Evolutionary conservation across 2,888 invertebrate genomes (phyloP), one percentile per base, ranked within the genome.

Genomic region (Lycocerus yunnanus): DNA sequence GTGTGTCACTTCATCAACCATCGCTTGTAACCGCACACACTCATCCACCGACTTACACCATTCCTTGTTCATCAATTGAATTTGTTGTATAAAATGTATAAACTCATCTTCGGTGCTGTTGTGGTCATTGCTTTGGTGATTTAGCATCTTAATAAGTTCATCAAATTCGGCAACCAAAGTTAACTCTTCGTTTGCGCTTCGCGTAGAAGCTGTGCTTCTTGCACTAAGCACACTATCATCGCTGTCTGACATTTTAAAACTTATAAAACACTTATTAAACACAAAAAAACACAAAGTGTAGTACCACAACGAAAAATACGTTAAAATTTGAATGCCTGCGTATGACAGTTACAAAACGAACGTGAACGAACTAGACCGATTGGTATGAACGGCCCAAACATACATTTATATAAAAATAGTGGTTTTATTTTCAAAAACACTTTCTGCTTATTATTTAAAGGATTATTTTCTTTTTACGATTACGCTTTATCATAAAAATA

Each of bases 21-120:
- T 91, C 0, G 90, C 88, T 81, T 94, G 93, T 15, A 96, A 88
- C 0, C 94, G 89, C 60, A 89, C 88, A n/a, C 93, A 91, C 83
- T 96, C 96, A 8, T 91, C 89, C 43, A 93, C 92, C 0, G 93
- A 90, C 1, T 90, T 89, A 0, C 91, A 86, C 91, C 93, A 94
- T 81, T 93, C 92, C 15, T 89, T 87, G 5, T 93, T 89, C 79
- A 93, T 91, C 85, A 91, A 91, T 84, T 94, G 93, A 84, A 93
- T 93, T 82, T 93, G 91, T 80, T 92, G 90, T 1, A 93, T 89
- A 83, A 95, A 94, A 75, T 91, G 91, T 63, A 93, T 85, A 84
- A 96, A 94, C 87, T 93, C 90, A 88, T 93, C 92, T 87, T 93
- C 93, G 15, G 92, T 90, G 2, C 90, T 89, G 81, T 91, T 92